Base-by-base conservation (phyloP, 2,888 invertebrate species). In the Stegophylla sp. region DNA sequence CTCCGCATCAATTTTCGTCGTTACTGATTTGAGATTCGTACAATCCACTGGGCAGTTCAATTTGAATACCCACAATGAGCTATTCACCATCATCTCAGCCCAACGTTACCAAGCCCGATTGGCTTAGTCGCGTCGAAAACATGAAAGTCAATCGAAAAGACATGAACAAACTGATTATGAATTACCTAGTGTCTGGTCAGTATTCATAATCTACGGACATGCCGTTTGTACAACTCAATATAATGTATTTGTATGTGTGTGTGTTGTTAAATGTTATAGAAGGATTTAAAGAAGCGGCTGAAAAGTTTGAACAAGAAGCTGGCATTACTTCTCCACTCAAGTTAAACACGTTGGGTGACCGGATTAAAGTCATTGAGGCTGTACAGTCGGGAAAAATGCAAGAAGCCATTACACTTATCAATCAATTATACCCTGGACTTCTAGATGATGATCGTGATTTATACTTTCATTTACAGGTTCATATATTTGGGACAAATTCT, bases 121-220 rank as follows among this genome's bases (percentile, higher is more conserved):
- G 92, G 92, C 89, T 93, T 84, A 90, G 90, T 83, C 90, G 91
- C 85, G 87, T 94, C 17, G 93, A 93, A 86, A 87, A 88, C 71
- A 90, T 92, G 83, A 94, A 94, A 85, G 92, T 96, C 84, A 95
- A 95, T 79, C 90, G 96, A 84, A 92, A 93, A 61, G 95, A 96
- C 85, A 97, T 98, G 94, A 98, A 98, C 87, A 94, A 95, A 87
- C 89, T 98, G 83, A 96, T 98, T 84, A 98, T 98, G 97, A 97
- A 98, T 88, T 98, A 98, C 88, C 90, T 98, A 85, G 96, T 98
- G 63, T 97, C 96, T 88, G 97, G 96, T 96, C 88, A 87, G 86
- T 82, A 76, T 34, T 34, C 3, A 34, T 34, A 34, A 34, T 34
- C 4, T 34, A 34, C n/a, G 34, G 34, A 34, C 34, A 5, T 3